Evolutionary conservation across 2,797 vertebrate genomes (phyloP), one percentile per base, ranked within the genome.

Genomic region (Cirrhinus mrigala): DNA sequence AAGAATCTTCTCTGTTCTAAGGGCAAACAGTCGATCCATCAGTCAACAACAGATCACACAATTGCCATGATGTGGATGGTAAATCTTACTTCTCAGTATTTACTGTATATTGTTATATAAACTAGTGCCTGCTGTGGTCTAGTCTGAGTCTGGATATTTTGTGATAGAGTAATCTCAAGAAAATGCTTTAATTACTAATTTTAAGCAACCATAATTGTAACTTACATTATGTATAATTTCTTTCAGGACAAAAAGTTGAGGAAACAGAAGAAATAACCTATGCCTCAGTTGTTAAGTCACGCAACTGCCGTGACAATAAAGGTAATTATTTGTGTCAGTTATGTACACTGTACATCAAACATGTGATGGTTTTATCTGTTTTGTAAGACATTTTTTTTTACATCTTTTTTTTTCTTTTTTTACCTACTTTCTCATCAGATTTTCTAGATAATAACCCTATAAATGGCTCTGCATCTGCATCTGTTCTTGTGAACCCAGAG

Each of bases 191-290:
- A 33, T 33, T 15, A 10, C 12, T 69, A 18, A 33, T n/a, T 44
- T 15, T 2, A 22, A 24, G 14, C 24, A 2, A 20, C 4, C 18
- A 22, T 50, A 33, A 68, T n/a, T 68, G 3, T 52, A 37, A 33
- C 24, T 20, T 29, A 5, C 22, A 4, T 20, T 46, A 22, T 8
- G 16, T 16, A 52, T 16, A 10, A 20, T 62, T 18, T 60, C 7
- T 82, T 74, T 74, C 27, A 82, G 70, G 27, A 33, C 69, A 82
- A 48, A 73, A 3, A 46, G 33, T 54, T 11, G 4, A 44, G 37
- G 37, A 40, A 40, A 7, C 37, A 40, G 40, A 8, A 18, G 44
- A 83, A 74, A 50, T 64, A 74, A 52, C 20, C 40, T 75, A 82
- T 37, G 14, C 70, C 64, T 74, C 70, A 50, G 27, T 74, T 74